Percentiles rank a stretch among this genome's conserved stretches.
Evolutionary conservation across 2,888 invertebrate genomes (phyloP).

Genomic region (Seira ritae): DNA sequence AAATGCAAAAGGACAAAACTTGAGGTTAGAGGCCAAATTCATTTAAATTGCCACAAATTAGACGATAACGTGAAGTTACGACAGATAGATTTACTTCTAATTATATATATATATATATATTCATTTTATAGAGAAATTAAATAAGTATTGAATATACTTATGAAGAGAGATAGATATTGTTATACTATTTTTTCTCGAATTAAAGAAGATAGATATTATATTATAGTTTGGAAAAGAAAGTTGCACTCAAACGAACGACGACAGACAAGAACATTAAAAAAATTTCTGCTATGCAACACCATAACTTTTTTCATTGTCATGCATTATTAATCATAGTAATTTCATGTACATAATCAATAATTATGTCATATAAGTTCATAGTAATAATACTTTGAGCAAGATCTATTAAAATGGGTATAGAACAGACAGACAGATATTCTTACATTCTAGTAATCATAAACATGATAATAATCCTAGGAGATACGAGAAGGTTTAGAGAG

Average conservation of each 20-base stretch:
- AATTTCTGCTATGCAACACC: slow-evolving; percentile 63
- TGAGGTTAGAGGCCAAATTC: background rate
- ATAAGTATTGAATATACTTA: slow-evolving; percentile 19
- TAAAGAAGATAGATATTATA: slow-evolving; percentile 21
- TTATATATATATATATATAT: slow-evolving; percentile 31
- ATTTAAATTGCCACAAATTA: background rate
- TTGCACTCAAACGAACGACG: slow-evolving; percentile 19
- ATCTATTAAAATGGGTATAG: no score
- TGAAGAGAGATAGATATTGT: slow-evolving; percentile 26
- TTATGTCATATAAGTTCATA: no score
- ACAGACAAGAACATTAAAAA: slow-evolving; percentile 44
- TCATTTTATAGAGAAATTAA: slow-evolving; percentile 23
- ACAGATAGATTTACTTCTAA: slow-evolving; percentile 10
- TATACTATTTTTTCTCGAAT: slow-evolving; percentile 26
- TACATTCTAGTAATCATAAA: no score
- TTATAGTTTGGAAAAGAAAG: background rate
- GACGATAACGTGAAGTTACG: background rate
- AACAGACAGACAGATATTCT: no score
- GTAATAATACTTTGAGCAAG: no score
- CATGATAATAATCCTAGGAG: no score
- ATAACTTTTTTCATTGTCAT: slow-evolving; percentile 47
- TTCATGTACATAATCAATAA: no score
- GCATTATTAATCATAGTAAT: slow-evolving; percentile 16
- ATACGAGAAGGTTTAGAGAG: no score
- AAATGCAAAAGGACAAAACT: slow-evolving; percentile 7